Conservation (phyloP, 1,140 invertebrate genomes). For the Ylistrum balloti region DNA sequence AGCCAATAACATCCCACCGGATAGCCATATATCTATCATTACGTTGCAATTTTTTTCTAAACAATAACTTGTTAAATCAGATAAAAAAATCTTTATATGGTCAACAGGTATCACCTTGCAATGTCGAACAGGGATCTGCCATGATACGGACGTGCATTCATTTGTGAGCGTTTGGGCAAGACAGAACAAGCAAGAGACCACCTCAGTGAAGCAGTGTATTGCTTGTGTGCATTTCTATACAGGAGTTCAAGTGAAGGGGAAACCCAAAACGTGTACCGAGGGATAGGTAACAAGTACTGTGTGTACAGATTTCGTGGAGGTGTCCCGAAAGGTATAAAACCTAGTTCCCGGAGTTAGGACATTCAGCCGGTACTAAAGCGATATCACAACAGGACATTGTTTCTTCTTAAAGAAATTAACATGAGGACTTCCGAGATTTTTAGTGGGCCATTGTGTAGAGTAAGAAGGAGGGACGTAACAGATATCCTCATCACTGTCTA, state of each 20-base stretch:
- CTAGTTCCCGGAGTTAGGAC: no score
- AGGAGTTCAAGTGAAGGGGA: no score
- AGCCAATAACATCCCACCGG: background rate
- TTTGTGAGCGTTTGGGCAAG: background rate
- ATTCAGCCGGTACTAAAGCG: background rate
- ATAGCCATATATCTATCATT: background rate
- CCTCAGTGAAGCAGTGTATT: background rate
- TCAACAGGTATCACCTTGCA: background rate
- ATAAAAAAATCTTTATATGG: background rate
- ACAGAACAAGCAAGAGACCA: background rate
- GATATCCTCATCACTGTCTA: background rate
- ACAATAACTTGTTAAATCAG: no score
- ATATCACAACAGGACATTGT: background rate
- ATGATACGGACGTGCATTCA: background rate
- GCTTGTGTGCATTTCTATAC: no score
- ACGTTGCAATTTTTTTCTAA: background rate
- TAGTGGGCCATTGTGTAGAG: background rate
- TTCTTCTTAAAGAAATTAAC: background rate
- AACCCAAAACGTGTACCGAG: no score
- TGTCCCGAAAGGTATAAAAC: no score
- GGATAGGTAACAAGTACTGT: background rate
- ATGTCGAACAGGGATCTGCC: background rate
- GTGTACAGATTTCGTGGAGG: no score
- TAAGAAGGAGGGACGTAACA: background rate
- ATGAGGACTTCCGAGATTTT: constrained; percentile 13